Conservation (phyloP, 2,888 invertebrate genomes). For the Dicycla oo region DNA sequence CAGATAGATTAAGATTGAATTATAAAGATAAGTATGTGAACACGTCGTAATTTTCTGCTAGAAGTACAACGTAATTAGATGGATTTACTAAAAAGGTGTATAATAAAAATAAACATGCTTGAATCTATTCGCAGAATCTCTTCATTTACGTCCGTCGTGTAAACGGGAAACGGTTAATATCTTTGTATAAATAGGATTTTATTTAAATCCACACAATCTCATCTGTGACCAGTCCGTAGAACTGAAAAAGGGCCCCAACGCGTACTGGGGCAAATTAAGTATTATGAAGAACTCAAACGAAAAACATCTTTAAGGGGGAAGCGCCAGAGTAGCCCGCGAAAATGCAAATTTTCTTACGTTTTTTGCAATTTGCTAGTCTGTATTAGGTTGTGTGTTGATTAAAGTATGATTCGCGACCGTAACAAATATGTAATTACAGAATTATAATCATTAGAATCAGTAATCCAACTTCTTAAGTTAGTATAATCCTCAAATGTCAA, state of each 20-base stretch:
- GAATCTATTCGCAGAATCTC: neutral
- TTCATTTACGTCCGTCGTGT: neutral
- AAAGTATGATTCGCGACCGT: no score
- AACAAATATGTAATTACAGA: no score
- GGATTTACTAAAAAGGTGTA: neutral
- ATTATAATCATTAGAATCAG: no score
- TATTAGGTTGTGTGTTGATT: no score
- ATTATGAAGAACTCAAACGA: neutral
- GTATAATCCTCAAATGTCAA: no score
- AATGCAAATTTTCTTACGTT: no score
- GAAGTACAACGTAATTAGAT: neutral
- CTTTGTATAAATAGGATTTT: neutral
- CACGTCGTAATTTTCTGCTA: conserved; percentile 37
- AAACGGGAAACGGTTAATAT: neutral
- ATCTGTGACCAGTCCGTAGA: neutral
- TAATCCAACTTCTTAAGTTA: no score
- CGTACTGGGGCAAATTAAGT: neutral
- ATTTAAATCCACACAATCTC: neutral
- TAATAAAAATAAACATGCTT: conserved; percentile 1
- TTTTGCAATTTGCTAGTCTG: no score
- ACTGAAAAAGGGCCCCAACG: neutral
- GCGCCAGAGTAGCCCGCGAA: no score
- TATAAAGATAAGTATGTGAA: conserved; percentile 26
- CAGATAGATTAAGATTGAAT: conserved; percentile 43
- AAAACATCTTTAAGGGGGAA: neutral